phyloP scores from a whole-genome alignment of 2,888 invertebrate species.

The Argyra leucocephala region DNA sequence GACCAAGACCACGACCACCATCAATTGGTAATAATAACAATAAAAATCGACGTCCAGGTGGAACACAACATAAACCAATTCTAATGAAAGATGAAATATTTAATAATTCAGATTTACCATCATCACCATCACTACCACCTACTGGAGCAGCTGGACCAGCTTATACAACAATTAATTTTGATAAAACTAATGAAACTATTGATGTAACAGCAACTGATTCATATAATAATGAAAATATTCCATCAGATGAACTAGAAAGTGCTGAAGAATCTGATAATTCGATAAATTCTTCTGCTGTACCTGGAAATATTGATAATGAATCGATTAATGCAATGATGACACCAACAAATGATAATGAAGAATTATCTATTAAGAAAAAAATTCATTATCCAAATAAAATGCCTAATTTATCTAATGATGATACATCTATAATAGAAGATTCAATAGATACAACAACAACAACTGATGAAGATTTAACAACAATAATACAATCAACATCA shows the following conservation, averaged over 20 bases:
- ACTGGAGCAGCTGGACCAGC: slow-evolving; percentile 26
- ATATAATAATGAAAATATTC: slow-evolving; percentile 19
- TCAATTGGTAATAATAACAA: slow-evolving; percentile 36
- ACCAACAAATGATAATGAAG: slow-evolving; percentile 33
- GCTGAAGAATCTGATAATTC: slow-evolving; percentile 36
- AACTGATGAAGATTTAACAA: slow-evolving; percentile 30
- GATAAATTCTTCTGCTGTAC: not conserved
- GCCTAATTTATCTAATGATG: slow-evolving; percentile 37
- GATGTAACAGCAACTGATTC: slow-evolving; percentile 16
- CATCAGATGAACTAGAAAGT: slow-evolving; percentile 25
- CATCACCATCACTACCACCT: slow-evolving; percentile 26
- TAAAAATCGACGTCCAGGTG: slow-evolving; percentile 47
- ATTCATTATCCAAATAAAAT: slow-evolving; percentile 29
- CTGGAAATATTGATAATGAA: slow-evolving; percentile 23
- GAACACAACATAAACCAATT: slow-evolving; percentile 55
- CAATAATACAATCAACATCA: slow-evolving; percentile 36
- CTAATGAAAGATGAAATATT: slow-evolving; percentile 36
- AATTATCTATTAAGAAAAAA: slow-evolving; percentile 36
- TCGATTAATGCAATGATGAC: slow-evolving; percentile 20
- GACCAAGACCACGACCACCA: slow-evolving; percentile 51
- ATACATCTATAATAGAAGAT: slow-evolving; percentile 21
- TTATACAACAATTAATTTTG: slow-evolving; percentile 34
- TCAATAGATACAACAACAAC: slow-evolving; percentile 34
- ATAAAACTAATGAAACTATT: slow-evolving; percentile 17
- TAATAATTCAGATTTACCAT: slow-evolving; percentile 23